These are phyloP conservation scores for Tetrax tetrax DNA, from an alignment of 2,113 vertebrate genomes.

Conservation along the genomic window DNA sequence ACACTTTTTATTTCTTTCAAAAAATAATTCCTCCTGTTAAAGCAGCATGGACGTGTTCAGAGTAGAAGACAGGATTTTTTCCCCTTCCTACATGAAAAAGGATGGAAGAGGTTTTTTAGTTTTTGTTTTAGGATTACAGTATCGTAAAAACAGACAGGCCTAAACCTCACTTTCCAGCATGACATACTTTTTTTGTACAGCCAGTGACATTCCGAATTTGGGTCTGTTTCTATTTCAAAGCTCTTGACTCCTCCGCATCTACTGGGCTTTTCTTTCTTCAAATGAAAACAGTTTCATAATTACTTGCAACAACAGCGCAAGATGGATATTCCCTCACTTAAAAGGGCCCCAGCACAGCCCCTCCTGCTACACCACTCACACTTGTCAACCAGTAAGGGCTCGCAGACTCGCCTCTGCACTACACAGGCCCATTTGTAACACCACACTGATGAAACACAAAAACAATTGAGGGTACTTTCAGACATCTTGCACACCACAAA, in stretches of 20 bases:
- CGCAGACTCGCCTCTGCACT: neutral
- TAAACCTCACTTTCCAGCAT: neutral
- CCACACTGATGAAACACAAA: constrained; percentile 19
- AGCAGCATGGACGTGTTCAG: neutral
- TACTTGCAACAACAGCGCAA: neutral
- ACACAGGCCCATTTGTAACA: constrained; percentile 27
- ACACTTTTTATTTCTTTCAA: neutral
- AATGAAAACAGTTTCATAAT: neutral
- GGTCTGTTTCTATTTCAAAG: neutral
- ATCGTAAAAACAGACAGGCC: neutral
- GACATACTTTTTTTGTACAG: neutral
- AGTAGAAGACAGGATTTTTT: neutral
- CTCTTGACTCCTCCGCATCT: neutral
- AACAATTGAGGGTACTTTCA: constrained; percentile 10
- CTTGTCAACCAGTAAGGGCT: neutral
- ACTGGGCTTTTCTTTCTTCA: neutral
- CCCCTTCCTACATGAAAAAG: neutral
- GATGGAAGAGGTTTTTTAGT: neutral
- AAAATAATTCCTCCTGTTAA: neutral
- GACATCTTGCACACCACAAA: constrained; percentile 44
- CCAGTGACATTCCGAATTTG: neutral
- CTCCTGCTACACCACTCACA: neutral
- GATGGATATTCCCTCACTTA: neutral
- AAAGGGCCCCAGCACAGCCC: neutral
- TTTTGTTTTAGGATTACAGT: neutral